phyloP scores from a whole-genome alignment of 2,113 vertebrate genomes.

The Rhineura floridana region DNA sequence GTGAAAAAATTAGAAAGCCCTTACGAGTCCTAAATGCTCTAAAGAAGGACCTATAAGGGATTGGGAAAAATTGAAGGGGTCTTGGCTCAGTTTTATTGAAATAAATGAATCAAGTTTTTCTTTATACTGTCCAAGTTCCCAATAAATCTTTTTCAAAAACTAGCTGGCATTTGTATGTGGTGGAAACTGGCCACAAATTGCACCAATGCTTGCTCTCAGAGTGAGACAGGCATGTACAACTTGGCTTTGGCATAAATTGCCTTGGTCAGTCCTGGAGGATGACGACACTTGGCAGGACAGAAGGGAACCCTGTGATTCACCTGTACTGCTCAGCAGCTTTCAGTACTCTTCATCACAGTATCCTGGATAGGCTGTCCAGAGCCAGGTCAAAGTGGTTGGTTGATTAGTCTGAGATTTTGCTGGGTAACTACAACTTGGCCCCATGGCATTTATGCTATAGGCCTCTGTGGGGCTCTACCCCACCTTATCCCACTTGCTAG shows the following conservation, averaged over 20 bases:
- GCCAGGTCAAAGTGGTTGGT: too few species aligned
- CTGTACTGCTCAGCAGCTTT: too few species aligned
- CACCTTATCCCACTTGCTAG: background rate
- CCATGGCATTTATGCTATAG: background rate
- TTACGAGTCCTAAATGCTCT: background rate
- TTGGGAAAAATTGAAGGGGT: background rate
- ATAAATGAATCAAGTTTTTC: background rate
- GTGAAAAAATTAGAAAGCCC: background rate
- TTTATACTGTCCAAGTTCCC: background rate
- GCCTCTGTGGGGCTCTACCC: background rate
- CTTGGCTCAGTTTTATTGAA: background rate
- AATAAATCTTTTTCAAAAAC: background rate
- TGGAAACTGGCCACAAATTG: background rate
- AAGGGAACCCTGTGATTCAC: too few species aligned
- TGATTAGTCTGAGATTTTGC: too few species aligned
- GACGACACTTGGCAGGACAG: too few species aligned
- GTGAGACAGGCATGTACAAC: background rate
- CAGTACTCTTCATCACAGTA: too few species aligned
- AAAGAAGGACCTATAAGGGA: background rate
- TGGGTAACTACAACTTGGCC: background rate
- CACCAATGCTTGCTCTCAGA: background rate
- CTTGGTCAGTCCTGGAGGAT: too few species aligned
- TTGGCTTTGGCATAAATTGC: too few species aligned
- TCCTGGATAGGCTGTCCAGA: too few species aligned
- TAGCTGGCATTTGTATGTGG: background rate